Evolutionary conservation across 2,797 vertebrate species (phyloP).

Genomic region (Syncerus caffer): DNA sequence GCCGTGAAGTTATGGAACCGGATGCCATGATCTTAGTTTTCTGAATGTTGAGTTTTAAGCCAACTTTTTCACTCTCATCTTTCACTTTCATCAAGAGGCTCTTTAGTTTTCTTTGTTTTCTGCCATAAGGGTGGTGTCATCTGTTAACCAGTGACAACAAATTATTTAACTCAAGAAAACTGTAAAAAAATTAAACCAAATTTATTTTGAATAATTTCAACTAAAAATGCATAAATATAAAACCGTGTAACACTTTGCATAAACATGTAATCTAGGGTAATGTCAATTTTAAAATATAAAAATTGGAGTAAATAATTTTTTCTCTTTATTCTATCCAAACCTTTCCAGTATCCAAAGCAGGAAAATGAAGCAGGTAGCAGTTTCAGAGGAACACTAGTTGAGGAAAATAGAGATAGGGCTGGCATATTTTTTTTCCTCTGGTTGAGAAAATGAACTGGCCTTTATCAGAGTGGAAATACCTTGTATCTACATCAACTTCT

Average conservation of each 20-base stretch:
- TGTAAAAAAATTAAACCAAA: not conserved
- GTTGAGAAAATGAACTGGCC: not conserved
- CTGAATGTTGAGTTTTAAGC: not conserved
- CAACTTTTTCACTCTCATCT: not conserved
- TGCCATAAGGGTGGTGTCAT: not conserved
- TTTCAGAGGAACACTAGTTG: not conserved
- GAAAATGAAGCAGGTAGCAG: not conserved
- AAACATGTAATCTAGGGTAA: not conserved
- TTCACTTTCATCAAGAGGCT: not conserved
- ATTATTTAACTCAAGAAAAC: constrained; percentile 10
- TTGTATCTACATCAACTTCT: not conserved
- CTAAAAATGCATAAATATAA: not conserved
- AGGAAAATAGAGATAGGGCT: not conserved
- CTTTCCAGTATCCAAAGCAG: not conserved
- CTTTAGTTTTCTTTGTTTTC: not conserved
- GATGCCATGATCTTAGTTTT: not conserved
- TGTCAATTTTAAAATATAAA: not conserved
- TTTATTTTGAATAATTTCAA: constrained; percentile 30
- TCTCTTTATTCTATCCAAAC: not conserved
- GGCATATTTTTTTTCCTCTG: not conserved
- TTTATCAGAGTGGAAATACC: not conserved
- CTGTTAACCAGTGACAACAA: not conserved
- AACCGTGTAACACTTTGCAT: not conserved
- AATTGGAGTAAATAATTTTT: not conserved
- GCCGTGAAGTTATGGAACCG: not conserved